Percentiles rank a stretch among this genome's conserved stretches.
Evolutionary conservation across 1,140 invertebrate genomes (phyloP).

Genomic region (Kradibia gibbosae): DNA sequence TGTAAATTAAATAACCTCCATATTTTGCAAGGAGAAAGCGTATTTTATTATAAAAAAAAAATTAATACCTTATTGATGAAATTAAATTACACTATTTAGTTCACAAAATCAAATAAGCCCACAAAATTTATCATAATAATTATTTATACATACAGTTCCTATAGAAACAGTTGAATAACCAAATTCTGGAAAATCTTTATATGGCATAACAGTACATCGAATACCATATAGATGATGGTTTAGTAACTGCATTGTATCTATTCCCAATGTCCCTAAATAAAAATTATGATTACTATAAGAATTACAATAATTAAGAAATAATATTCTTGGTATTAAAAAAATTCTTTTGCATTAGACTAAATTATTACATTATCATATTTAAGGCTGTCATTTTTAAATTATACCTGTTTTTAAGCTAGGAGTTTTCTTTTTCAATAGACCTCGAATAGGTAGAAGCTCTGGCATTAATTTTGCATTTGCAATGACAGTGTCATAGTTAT

Average conservation of each 20-base stretch:
- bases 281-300: slow-evolving; percentile 40
- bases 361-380: neutral
- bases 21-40: too few species aligned
- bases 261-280: slow-evolving; percentile 76
- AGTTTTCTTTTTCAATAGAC: slow-evolving; percentile 83
- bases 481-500: slow-evolving; percentile 83
- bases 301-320: neutral
- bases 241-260: slow-evolving; percentile 76
- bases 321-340: neutral
- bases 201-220: slow-evolving; percentile 77
- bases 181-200: slow-evolving; percentile 80
- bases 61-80: too few species aligned
- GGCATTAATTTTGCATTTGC: slow-evolving; percentile 85
- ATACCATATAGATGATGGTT: slow-evolving; percentile 78
- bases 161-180: slow-evolving; percentile 78
- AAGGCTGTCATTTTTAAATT: neutral
- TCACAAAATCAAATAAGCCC: neutral
- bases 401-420: slow-evolving; percentile 71
- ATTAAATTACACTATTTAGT: too few species aligned
- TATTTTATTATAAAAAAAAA: too few species aligned
- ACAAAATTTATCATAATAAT: neutral
- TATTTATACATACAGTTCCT: slow-evolving; percentile 76
- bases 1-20: neutral
- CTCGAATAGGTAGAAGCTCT: slow-evolving; percentile 81
- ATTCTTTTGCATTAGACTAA: neutral